phyloP scores from a whole-genome alignment of 2,888 invertebrate species.

The Conus canariensis region DNA sequence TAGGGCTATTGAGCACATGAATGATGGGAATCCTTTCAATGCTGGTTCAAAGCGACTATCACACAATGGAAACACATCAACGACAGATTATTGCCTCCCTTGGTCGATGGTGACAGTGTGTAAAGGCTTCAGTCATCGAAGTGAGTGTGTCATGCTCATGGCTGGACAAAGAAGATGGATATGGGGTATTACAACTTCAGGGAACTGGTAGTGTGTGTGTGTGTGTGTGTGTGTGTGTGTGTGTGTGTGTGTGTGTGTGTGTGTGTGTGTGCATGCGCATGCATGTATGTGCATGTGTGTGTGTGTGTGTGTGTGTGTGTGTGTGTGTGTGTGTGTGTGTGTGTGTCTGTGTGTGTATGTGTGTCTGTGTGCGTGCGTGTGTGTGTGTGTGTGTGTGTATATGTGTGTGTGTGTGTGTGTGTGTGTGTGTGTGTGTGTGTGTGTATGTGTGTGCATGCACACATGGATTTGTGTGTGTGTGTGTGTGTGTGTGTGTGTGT shows the following conservation, averaged over 20 bases:
- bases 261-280: neutral
- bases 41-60: too few species aligned
- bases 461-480: neutral
- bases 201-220: neutral
- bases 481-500: too few species aligned
- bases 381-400: neutral
- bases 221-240: constrained; percentile 9
- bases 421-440: neutral
- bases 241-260: constrained; percentile 1
- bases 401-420: neutral
- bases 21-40: too few species aligned
- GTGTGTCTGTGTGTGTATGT: constrained; percentile 19
- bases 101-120: too few species aligned
- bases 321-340: constrained; percentile 26
- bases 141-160: too few species aligned
- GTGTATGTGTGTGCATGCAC: neutral
- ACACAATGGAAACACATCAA: too few species aligned
- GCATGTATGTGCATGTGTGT: neutral
- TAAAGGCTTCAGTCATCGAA: too few species aligned
- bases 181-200: too few species aligned
- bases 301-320: neutral
- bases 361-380: too few species aligned
- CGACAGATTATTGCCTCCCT: neutral
- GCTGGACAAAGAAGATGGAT: too few species aligned
- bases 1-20: too few species aligned